Percentiles rank a stretch among this genome's conserved stretches.
Evolutionary conservation across 2,113 vertebrate genomes (phyloP).

Genomic region (Burhinus oedicnemus): DNA sequence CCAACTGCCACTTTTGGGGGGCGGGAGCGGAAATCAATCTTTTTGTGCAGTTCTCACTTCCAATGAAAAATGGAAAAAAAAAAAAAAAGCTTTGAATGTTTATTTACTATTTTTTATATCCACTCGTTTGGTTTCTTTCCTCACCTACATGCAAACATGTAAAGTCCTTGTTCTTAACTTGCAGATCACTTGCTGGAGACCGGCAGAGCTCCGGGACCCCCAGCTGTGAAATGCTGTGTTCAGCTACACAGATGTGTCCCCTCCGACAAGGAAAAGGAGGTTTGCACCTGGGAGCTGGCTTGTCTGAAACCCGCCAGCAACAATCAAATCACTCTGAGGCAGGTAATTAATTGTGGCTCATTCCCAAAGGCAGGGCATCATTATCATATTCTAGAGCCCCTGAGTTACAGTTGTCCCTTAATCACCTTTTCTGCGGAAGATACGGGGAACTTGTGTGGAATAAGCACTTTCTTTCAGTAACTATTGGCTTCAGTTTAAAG

Average conservation of each 20-base stretch:
- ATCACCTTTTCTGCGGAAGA: not conserved
- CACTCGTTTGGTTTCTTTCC: not conserved
- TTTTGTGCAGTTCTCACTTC: not conserved
- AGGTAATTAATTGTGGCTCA: not conserved
- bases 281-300: not conserved
- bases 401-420: not conserved
- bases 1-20: not conserved
- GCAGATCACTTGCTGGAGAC: not conserved
- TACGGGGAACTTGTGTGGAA: not conserved
- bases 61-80: not conserved
- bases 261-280: not conserved
- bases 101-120: not conserved
- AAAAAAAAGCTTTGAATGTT: not conserved
- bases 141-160: not conserved
- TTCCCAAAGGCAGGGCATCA: not conserved
- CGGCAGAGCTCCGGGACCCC: not conserved
- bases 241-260: not conserved
- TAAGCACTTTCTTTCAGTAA: conserved; percentile 3
- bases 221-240: not conserved
- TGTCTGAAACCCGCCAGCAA: not conserved
- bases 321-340: not conserved
- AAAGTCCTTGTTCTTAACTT: not conserved
- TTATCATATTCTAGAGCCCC: not conserved
- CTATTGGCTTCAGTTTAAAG: conserved; percentile 25
- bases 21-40: not conserved